phyloP scores from a whole-genome alignment of 2,888 invertebrate genomes.

The Nysson spinosus region DNA sequence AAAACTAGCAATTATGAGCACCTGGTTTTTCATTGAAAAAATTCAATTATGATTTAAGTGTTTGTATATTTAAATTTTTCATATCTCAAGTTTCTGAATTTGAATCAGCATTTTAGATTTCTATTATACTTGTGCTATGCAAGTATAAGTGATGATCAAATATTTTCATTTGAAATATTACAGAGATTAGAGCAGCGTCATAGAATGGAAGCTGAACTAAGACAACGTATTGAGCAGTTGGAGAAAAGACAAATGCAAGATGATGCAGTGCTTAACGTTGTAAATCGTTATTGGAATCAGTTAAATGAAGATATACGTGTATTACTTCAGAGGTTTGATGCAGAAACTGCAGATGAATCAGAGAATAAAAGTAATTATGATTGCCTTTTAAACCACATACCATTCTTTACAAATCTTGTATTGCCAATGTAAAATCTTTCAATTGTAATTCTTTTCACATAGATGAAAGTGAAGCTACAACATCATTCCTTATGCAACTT shows the following conservation, averaged over 20 bases:
- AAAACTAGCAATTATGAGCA: no score
- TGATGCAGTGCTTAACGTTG: constrained; percentile 98
- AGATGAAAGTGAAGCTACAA: constrained; percentile 98
- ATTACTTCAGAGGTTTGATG: constrained; percentile 95
- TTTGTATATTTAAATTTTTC: no score
- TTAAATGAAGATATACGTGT: constrained; percentile 98
- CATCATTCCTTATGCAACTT: constrained; percentile 95
- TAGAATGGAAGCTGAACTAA: constrained; percentile 89
- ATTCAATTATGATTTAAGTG: no score
- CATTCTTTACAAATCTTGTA: no score
- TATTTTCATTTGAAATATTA: neutral
- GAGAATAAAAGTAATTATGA: constrained; percentile 89
- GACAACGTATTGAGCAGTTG: constrained; percentile 94
- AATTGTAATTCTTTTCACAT: constrained; percentile 24
- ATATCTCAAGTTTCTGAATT: no score
- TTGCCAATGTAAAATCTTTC: no score
- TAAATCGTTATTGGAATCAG: constrained; percentile 98
- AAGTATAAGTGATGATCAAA: no score
- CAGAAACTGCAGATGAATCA: constrained; percentile 97
- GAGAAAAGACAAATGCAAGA: constrained; percentile 97
- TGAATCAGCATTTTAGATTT: no score
- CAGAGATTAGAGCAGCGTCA: constrained; percentile 95
- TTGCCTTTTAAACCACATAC: neutral
- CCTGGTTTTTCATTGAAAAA: no score
- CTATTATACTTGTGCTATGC: no score